A percentile compares a stretch with the other conserved stretches of the same genome.
These are phyloP conservation scores for Trematomus loennbergii DNA, from an alignment of 2,113 vertebrate genomes.

Conservation along the genomic window DNA sequence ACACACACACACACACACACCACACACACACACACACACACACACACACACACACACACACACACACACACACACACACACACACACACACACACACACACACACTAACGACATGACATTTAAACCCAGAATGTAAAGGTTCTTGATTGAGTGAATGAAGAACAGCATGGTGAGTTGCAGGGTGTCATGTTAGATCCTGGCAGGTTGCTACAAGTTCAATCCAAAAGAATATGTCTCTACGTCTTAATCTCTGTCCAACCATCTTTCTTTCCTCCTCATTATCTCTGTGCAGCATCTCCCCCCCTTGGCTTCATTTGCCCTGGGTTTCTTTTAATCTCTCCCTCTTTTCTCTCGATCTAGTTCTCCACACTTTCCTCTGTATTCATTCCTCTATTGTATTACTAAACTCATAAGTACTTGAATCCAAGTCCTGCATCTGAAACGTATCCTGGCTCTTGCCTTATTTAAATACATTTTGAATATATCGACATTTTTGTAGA, in stretches of 20 bases:
- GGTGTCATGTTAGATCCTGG: background rate
- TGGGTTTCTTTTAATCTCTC: background rate
- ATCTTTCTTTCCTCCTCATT: background rate
- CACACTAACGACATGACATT: conserved; percentile 25
- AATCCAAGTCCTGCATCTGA: background rate
- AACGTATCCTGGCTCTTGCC: background rate
- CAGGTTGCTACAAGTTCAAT: conserved; percentile 16
- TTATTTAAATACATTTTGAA: background rate
- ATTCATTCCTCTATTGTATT: background rate
- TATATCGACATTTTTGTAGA: too few relatives aligned
- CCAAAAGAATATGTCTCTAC: background rate
- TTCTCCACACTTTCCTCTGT: background rate
- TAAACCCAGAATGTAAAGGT: conserved; percentile 40
- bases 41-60: too few relatives aligned
- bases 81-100: conserved; percentile 26
- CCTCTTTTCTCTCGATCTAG: too few relatives aligned
- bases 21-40: too few relatives aligned
- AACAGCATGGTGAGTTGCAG: conserved; percentile 14
- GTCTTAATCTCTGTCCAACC: background rate
- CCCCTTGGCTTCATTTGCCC: background rate
- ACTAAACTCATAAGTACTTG: background rate
- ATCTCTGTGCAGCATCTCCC: background rate
- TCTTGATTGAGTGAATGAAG: background rate
- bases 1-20: too few relatives aligned
- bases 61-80: conserved; percentile 36